Evolutionary conservation across 37 sponge, comb jelly and placozoan genomes (phyloP).

Genomic region (Geodia barretti): DNA sequence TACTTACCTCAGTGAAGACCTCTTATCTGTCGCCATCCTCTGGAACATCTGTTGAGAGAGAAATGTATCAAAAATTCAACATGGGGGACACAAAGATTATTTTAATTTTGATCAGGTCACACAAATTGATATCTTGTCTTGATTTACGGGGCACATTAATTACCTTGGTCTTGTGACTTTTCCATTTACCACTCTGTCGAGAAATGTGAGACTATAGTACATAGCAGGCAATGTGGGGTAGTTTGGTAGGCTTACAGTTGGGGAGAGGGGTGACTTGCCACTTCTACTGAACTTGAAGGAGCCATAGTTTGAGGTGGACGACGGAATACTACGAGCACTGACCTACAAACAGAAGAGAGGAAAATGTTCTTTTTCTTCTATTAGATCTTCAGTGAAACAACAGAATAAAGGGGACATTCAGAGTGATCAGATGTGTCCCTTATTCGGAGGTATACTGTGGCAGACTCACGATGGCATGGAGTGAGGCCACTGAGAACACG

Average conservation of each 20-base stretch:
- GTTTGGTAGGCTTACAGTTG: not conserved
- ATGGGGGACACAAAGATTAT: too few species aligned
- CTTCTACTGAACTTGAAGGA: not conserved
- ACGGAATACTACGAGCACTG: not conserved
- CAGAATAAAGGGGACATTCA: too few species aligned
- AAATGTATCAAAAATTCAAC: not conserved
- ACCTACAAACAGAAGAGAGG: not conserved
- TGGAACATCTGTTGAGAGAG: not conserved
- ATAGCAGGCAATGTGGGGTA: not conserved
- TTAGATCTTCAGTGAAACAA: too few species aligned
- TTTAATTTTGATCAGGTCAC: too few species aligned
- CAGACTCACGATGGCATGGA: conserved; percentile 64
- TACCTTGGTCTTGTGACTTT: not conserved
- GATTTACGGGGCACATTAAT: too few species aligned
- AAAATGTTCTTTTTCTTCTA: too few species aligned
- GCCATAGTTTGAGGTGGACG: not conserved
- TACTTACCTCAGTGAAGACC: too few species aligned
- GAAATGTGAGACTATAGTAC: too few species aligned
- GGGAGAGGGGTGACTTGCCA: not conserved
- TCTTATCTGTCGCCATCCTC: too few species aligned
- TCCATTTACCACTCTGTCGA: not conserved
- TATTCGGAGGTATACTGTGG: too few species aligned
- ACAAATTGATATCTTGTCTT: too few species aligned
- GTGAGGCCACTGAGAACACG: conserved; percentile 57
- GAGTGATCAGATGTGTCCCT: too few species aligned